Conservation (phyloP, 64 coral and sea anemone species). For the Acropora tenuis region DNA sequence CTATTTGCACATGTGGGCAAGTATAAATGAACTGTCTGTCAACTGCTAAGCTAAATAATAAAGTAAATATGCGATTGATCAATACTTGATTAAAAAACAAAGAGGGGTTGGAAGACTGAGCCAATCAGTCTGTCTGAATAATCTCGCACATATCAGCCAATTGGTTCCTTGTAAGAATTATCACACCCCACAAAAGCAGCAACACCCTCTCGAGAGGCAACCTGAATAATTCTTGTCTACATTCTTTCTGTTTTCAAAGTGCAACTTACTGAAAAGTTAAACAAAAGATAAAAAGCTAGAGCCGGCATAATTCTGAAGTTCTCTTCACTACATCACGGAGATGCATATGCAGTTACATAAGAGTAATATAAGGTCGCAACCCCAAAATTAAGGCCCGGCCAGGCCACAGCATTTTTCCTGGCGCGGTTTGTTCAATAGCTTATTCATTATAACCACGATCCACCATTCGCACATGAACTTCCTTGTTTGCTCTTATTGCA, state of each 20-base stretch:
- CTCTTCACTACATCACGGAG: not conserved
- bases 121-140: not conserved
- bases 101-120: not conserved
- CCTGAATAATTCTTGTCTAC: not conserved
- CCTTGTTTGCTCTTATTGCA: not conserved
- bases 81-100: not conserved
- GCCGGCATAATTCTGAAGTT: not conserved
- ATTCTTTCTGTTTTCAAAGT: not conserved
- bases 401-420: not conserved
- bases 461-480: not conserved
- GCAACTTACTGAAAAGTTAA: not conserved
- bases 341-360: not conserved
- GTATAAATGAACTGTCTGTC: not conserved
- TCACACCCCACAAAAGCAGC: not conserved
- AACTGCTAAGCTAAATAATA: conserved; percentile 4
- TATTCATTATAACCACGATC: not conserved
- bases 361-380: not conserved
- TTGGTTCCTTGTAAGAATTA: not conserved
- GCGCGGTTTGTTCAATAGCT: not conserved
- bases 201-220: not conserved
- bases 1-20: not conserved
- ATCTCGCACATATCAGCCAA: not conserved
- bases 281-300: not conserved
- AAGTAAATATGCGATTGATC: not conserved
- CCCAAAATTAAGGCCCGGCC: not conserved